These are phyloP conservation scores for Muscicapa comitata DNA, from an alignment of 2,797 vertebrate genomes.

Conservation along the genomic window DNA sequence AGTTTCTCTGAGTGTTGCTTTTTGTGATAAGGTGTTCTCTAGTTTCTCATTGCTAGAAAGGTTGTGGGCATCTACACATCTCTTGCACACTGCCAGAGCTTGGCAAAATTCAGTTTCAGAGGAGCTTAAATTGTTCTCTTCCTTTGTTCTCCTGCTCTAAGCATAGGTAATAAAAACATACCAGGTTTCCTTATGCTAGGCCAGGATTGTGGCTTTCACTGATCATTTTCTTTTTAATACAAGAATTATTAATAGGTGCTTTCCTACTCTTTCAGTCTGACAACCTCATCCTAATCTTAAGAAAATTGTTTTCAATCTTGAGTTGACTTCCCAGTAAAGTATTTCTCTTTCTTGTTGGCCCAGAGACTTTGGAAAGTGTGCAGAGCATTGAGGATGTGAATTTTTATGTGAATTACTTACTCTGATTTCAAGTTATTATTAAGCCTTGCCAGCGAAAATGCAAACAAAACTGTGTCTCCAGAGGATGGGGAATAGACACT, in stretches of 20 bases:
- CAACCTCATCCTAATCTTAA: background rate
- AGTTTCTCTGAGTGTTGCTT: background rate
- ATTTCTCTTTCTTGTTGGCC: background rate
- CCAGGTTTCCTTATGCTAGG: background rate
- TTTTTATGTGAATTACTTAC: constrained; percentile 57
- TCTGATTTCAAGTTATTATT: constrained; percentile 66
- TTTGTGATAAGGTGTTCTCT: background rate
- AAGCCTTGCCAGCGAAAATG: constrained; percentile 54
- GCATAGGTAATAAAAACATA: background rate
- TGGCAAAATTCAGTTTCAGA: background rate
- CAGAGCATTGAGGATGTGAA: constrained; percentile 3
- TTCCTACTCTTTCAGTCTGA: background rate
- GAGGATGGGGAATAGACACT: constrained; percentile 28
- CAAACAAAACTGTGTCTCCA: constrained; percentile 54
- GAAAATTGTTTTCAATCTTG: background rate
- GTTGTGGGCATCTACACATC: background rate
- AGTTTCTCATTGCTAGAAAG: background rate
- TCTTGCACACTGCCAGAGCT: background rate
- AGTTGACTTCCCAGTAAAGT: constrained; percentile 14
- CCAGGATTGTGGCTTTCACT: background rate
- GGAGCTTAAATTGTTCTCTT: background rate
- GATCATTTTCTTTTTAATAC: background rate
- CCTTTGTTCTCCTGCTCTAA: background rate
- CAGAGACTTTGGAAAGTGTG: constrained; percentile 14
- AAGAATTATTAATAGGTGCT: background rate